Percentiles rank a stretch among this genome's conserved stretches.
phyloP scores from a whole-genome alignment of 2,888 invertebrate species.

The Coelinius sp. region DNA sequence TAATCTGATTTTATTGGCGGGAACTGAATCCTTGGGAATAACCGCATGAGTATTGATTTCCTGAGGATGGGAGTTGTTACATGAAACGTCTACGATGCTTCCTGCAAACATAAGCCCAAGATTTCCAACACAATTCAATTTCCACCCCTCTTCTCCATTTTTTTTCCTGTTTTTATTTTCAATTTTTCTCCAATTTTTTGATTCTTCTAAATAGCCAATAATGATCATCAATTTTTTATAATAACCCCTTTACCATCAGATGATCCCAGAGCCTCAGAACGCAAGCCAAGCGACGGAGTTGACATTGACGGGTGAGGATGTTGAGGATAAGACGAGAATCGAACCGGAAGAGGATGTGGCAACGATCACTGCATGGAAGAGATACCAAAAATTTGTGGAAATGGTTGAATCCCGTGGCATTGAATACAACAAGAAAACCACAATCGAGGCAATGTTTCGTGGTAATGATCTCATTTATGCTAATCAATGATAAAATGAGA shows the following conservation, averaged over 20 bases:
- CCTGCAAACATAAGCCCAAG: conserved; percentile 51
- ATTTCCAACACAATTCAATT: neutral
- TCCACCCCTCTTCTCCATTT: neutral
- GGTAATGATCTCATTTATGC: conserved; percentile 64
- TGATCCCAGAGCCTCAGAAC: conserved; percentile 63
- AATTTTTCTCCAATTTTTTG: no score
- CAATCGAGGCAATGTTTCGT: conserved; percentile 67
- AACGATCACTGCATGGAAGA: conserved; percentile 63
- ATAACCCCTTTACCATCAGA: conserved; percentile 50
- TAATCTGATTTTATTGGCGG: conserved; percentile 10
- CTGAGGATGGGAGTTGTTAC: conserved; percentile 52
- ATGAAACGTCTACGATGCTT: conserved; percentile 55
- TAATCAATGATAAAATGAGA: conserved; percentile 51
- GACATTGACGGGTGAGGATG: conserved; percentile 47
- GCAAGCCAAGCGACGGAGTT: conserved; percentile 54
- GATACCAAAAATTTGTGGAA: conserved; percentile 62
- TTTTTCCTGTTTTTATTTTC: neutral
- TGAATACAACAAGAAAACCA: conserved; percentile 58
- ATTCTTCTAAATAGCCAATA: no score
- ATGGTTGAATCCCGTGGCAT: conserved; percentile 60
- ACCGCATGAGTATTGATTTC: conserved; percentile 62
- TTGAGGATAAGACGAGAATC: conserved; percentile 51
- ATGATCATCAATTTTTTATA: neutral
- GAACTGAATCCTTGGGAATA: conserved; percentile 23
- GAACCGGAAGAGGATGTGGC: conserved; percentile 58